Evolutionary conservation across 2,113 vertebrate species (phyloP).

Genomic region (Chloroceryle aenea): DNA sequence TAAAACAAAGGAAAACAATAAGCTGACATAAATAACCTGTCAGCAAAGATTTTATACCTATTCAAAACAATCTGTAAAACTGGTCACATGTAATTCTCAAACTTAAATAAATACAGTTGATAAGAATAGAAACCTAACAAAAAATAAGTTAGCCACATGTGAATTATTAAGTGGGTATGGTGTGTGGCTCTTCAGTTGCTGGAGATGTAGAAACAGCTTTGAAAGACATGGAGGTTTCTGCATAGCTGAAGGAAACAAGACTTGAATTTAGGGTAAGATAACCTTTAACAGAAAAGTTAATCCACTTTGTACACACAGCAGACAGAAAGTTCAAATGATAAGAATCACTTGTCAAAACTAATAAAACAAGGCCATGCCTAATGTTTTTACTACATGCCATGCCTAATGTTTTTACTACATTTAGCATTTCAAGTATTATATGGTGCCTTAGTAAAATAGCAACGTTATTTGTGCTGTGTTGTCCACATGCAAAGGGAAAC

Average conservation of each 20-base stretch:
- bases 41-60: neutral
- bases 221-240: neutral
- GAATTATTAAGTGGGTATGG: neutral
- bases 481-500: neutral
- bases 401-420: neutral
- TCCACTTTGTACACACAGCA: neutral
- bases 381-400: neutral
- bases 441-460: neutral
- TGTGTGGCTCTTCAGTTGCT: neutral
- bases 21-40: neutral
- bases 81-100: neutral
- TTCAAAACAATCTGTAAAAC: neutral
- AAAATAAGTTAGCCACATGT: neutral
- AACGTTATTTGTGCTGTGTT: neutral
- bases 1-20: neutral
- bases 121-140: neutral
- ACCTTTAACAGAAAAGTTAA: constrained; percentile 2
- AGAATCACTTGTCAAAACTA: constrained; percentile 30
- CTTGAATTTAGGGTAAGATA: neutral
- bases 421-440: neutral
- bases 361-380: neutral
- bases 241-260: neutral
- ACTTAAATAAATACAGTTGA: neutral
- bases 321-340: neutral
- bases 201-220: neutral